A percentile compares a stretch with the other conserved stretches of the same genome.
phyloP scores from a whole-genome alignment of 2,888 invertebrate species.

The Lypha dubia region DNA sequence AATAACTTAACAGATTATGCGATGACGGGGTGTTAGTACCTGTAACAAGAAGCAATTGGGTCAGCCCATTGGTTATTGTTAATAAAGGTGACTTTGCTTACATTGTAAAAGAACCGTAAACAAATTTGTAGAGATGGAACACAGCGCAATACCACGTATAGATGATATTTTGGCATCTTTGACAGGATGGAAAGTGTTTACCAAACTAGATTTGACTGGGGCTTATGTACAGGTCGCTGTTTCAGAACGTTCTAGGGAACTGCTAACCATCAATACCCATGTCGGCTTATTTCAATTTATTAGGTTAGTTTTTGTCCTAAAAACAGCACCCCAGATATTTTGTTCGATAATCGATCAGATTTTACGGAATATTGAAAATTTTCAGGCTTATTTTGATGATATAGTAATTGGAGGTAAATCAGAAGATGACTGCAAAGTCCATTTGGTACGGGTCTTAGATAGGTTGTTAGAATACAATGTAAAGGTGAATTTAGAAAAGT shows the following conservation, averaged over 20 bases:
- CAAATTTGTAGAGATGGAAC: conserved; percentile 72
- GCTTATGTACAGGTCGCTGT: conserved; percentile 61
- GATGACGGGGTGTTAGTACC: conserved; percentile 69
- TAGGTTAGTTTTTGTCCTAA: conserved; percentile 65
- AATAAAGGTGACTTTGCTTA: conserved; percentile 77
- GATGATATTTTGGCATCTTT: conserved; percentile 69
- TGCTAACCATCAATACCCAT: not conserved
- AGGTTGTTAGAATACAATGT: conserved; percentile 67
- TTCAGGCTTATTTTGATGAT: conserved; percentile 65
- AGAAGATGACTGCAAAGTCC: conserved; percentile 51
- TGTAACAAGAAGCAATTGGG: conserved; percentile 74
- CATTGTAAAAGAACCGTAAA: conserved; percentile 76
- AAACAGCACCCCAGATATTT: conserved; percentile 46
- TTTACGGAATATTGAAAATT: conserved; percentile 27
- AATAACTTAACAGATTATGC: not conserved
- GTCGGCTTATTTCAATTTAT: conserved; percentile 10
- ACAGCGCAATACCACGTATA: conserved; percentile 74
- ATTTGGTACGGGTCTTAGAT: conserved; percentile 53
- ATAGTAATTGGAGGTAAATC: conserved; percentile 60
- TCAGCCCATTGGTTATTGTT: conserved; percentile 77
- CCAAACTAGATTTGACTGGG: conserved; percentile 50
- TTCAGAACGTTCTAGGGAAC: not conserved
- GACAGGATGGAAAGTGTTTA: conserved; percentile 65
- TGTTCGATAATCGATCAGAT: conserved; percentile 1
- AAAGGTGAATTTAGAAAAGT: conserved; percentile 4